Conservation (phyloP, 1,140 invertebrate species). For the Brachionus rotundiformis region DNA sequence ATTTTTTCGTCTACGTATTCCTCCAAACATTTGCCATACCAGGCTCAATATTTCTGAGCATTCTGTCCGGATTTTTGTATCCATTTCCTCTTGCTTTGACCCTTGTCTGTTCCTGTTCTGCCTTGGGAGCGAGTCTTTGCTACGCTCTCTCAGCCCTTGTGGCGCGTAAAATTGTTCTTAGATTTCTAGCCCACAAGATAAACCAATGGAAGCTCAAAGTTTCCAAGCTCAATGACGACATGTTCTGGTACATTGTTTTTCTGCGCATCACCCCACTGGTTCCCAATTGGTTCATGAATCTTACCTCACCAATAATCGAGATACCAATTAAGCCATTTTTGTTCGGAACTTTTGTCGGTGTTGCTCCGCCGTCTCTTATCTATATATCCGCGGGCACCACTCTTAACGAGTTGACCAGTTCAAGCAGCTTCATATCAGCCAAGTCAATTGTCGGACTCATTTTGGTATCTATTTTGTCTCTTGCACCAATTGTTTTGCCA, state of each 20-base stretch:
- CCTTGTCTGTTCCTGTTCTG: constrained; percentile 92
- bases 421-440: constrained; percentile 84
- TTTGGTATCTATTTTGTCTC: constrained; percentile 77
- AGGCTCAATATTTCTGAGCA: constrained; percentile 94
- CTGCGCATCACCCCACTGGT: constrained; percentile 93
- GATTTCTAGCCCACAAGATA: constrained; percentile 85
- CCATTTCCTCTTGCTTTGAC: constrained; percentile 84
- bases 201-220: constrained; percentile 62
- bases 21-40: constrained; percentile 99
- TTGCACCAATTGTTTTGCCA: constrained; percentile 88
- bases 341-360: constrained; percentile 84
- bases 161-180: constrained; percentile 78
- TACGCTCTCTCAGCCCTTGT: constrained; percentile 87
- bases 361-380: constrained; percentile 94
- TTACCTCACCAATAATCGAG: constrained; percentile 91
- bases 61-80: constrained; percentile 94
- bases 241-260: constrained; percentile 96
- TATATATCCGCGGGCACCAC: constrained; percentile 96
- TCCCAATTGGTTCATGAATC: constrained; percentile 99
- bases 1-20: constrained; percentile 92
- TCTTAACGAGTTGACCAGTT: constrained; percentile 84
- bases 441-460: constrained; percentile 77
- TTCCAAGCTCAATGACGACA: constrained; percentile 78
- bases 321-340: constrained; percentile 89
- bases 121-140: constrained; percentile 89